These are phyloP conservation scores for Brachypteracias leptosomus DNA, from an alignment of 2,113 vertebrate species.

Conservation along the genomic window DNA sequence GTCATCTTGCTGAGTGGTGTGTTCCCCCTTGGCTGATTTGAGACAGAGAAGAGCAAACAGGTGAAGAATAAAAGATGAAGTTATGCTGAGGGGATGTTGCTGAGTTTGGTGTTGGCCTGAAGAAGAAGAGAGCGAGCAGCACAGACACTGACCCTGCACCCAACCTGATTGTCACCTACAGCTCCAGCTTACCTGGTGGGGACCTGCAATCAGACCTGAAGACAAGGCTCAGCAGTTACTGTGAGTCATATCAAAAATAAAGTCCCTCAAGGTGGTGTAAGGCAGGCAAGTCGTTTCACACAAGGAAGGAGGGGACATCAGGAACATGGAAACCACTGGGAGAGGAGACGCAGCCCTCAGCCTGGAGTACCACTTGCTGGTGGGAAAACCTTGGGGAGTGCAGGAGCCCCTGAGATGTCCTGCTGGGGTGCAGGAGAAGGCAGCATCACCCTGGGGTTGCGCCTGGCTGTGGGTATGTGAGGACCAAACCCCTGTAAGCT, in stretches of 20 bases:
- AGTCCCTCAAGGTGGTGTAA: fast-evolving
- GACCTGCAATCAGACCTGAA: neutral
- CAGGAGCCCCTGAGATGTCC: neutral
- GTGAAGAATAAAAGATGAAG: too few relatives aligned
- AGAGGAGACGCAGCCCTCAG: neutral
- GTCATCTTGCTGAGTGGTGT: too few relatives aligned
- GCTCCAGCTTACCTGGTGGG: fast-evolving
- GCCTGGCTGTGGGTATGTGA: fast-evolving
- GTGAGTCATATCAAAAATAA: fast-evolving
- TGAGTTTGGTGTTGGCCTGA: too few relatives aligned
- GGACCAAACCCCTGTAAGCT: fast-evolving
- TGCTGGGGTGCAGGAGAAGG: neutral
- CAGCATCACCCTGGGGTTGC: neutral
- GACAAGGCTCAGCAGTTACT: neutral
- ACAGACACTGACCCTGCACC: fast-evolving
- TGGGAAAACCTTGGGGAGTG: neutral
- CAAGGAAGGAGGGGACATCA: fast-evolving
- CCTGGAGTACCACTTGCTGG: neutral
- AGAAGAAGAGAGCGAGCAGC: too few relatives aligned
- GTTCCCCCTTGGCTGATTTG: too few relatives aligned
- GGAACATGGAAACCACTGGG: neutral
- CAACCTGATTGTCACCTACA: neutral
- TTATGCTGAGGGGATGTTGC: too few relatives aligned
- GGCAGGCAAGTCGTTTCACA: neutral
- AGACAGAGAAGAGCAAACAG: too few relatives aligned